Conservation (phyloP, 2,888 invertebrate genomes). For the Junonia oenone region DNA sequence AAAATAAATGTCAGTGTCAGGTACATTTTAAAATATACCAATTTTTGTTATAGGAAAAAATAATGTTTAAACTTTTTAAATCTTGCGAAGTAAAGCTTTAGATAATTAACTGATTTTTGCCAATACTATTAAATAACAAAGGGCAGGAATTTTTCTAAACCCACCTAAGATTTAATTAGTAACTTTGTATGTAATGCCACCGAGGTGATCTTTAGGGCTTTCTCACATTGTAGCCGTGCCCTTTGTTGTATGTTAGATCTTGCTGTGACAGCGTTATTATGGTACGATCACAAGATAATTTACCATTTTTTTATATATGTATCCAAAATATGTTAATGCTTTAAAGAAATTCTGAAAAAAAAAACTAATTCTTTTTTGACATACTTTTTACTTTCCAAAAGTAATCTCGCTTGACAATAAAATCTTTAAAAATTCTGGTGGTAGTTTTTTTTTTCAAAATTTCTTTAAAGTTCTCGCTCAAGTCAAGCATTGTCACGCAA, state of each 20-base stretch:
- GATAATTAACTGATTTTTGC: slow-evolving; percentile 3
- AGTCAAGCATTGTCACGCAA: slow-evolving; percentile 19
- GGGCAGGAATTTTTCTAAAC: slow-evolving; percentile 10
- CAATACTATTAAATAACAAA: background rate
- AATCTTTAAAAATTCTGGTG: background rate
- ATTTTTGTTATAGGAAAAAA: background rate
- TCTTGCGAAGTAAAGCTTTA: background rate
- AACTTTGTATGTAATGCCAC: background rate
- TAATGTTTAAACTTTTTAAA: background rate
- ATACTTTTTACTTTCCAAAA: too few relatives aligned
- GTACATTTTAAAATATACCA: background rate
- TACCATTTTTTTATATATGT: background rate
- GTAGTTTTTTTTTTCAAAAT: background rate
- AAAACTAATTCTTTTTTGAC: background rate
- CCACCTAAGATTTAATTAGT: slow-evolving; percentile 6
- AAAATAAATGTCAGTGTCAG: background rate
- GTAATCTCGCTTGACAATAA: background rate
- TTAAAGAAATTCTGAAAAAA: background rate
- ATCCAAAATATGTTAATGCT: background rate
- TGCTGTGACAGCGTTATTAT: background rate
- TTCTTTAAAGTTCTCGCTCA: background rate
- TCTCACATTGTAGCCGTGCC: background rate
- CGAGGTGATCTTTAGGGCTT: background rate
- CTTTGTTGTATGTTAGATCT: slow-evolving; percentile 1
- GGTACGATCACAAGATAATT: background rate